phyloP scores from a whole-genome alignment of 2,888 invertebrate genomes.

The Meteorus cinctellus region DNA sequence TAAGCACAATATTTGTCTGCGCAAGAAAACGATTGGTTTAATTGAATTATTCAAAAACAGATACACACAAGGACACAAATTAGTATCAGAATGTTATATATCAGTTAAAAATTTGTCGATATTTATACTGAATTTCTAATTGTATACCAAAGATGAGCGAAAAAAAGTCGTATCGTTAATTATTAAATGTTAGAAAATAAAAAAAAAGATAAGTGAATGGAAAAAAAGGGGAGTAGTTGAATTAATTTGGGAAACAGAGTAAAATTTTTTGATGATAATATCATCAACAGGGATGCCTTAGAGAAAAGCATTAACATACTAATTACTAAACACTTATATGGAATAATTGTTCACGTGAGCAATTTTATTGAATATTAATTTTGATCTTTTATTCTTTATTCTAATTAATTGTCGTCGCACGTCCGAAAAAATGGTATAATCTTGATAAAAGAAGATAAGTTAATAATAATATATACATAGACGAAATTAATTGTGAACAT shows the following conservation, averaged over 20 bases:
- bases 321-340: not conserved
- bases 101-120: constrained; percentile 59
- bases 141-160: constrained; percentile 72
- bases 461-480: not conserved
- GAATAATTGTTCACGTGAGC: constrained; percentile 4
- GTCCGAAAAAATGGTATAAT: constrained; percentile 42
- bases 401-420: not conserved
- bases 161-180: constrained; percentile 65
- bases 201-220: constrained; percentile 26
- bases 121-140: constrained; percentile 65
- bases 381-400: constrained; percentile 1
- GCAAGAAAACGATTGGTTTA: constrained; percentile 31
- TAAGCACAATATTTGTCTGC: constrained; percentile 50
- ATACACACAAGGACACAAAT: constrained; percentile 33
- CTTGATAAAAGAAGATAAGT: constrained; percentile 36
- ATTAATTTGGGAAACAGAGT: constrained; percentile 32
- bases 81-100: constrained; percentile 47
- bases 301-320: constrained; percentile 33
- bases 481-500: constrained; percentile 41
- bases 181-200: constrained; percentile 42
- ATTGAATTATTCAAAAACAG: constrained; percentile 36
- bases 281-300: constrained; percentile 42
- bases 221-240: constrained; percentile 26
- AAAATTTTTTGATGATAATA: constrained; percentile 36
- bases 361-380: not conserved